Percentiles rank a stretch among this genome's conserved stretches.
These are phyloP conservation scores for Diadromus collaris DNA, from an alignment of 2,888 invertebrate genomes.

Conservation along the genomic window DNA sequence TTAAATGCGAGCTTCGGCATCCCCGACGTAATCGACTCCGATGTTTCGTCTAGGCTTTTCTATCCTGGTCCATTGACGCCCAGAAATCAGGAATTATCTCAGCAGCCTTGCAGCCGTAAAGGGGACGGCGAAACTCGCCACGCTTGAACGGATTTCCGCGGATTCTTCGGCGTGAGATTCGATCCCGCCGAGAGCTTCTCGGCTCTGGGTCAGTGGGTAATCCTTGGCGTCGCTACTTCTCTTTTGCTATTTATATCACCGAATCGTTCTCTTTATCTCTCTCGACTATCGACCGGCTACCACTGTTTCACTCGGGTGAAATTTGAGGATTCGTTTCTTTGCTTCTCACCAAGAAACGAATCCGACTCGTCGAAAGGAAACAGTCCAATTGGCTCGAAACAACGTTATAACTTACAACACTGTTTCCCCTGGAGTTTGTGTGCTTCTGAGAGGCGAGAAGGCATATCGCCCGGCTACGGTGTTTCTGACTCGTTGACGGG, in stretches of 20 bases:
- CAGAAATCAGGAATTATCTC: slow-evolving; percentile 40
- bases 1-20: background rate
- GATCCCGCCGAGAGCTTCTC: background rate
- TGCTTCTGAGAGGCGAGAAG: background rate
- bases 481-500: background rate
- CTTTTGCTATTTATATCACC: background rate
- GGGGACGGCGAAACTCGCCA: background rate
- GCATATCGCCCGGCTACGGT: background rate
- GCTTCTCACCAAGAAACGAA: background rate
- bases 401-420: background rate
- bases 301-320: background rate
- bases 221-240: background rate
- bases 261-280: too few species aligned
- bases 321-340: too few species aligned
- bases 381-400: background rate
- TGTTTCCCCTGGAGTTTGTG: background rate
- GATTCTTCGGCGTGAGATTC: slow-evolving; percentile 24
- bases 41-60: background rate
- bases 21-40: background rate
- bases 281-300: too few species aligned
- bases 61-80: background rate
- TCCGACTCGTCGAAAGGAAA: slow-evolving; percentile 15
- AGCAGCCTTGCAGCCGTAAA: slow-evolving; percentile 1
- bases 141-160: slow-evolving; percentile 24
- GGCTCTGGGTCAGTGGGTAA: slow-evolving; percentile 23